phyloP scores from a whole-genome alignment of 2,888 invertebrate species.

The Drosophila meridionalis region DNA sequence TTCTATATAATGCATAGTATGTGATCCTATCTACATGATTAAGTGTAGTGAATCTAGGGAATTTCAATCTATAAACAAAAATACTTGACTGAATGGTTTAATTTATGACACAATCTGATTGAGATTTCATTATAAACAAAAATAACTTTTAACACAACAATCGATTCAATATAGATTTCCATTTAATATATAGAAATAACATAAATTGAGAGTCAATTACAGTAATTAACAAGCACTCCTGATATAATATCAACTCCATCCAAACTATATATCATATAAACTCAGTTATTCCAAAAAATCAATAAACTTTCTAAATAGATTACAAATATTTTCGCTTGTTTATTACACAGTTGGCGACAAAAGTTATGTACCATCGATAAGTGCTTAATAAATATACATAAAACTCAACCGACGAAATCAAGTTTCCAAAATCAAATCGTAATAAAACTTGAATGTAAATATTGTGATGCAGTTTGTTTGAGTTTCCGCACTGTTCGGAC shows the following conservation, averaged over 20 bases:
- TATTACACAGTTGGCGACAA: not conserved
- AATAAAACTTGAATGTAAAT: slow-evolving; percentile 41
- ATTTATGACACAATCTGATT: not conserved
- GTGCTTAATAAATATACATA: not conserved
- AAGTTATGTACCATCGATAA: not conserved
- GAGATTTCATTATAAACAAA: not conserved
- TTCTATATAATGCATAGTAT: not conserved
- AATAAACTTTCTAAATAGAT: not conserved
- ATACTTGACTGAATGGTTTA: too few relatives aligned
- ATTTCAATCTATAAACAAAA: too few relatives aligned
- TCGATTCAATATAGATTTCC: too few relatives aligned
- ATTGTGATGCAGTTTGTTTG: slow-evolving; percentile 38
- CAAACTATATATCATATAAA: not conserved
- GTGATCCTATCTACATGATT: too few relatives aligned
- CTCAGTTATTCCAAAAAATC: not conserved
- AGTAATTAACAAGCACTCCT: too few relatives aligned
- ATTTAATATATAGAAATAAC: too few relatives aligned
- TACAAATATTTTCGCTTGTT: not conserved
- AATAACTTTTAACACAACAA: too few relatives aligned
- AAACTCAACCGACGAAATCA: slow-evolving; percentile 32
- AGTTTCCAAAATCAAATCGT: slow-evolving; percentile 41
- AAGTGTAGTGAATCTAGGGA: too few relatives aligned
- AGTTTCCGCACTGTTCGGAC: slow-evolving; percentile 42
- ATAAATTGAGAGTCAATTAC: too few relatives aligned
- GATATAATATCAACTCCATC: not conserved